Base-by-base conservation (phyloP, 2,113 vertebrate species). In the Megatriorchis doriae region DNA sequence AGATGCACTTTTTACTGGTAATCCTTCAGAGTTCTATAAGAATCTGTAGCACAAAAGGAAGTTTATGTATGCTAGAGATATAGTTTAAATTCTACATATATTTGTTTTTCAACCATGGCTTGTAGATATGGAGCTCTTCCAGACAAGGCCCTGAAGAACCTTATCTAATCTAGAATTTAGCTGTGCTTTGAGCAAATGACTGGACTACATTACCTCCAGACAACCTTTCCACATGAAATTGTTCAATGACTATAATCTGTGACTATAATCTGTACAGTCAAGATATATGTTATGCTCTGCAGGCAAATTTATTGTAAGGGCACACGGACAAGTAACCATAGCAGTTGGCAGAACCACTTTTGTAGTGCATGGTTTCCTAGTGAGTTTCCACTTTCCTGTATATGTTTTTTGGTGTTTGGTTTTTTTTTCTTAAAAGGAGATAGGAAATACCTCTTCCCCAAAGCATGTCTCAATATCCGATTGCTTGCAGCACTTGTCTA, bases 361-460 rank as follows among this genome's bases (percentile, higher is more conserved):
- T 1, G 1, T 3, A 58, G 32, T 11, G 36, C 10, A 3, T 19
- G 71, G 20, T 27, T 83, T 62, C 68, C 53, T 47, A 40, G 11
- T 7, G 79, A 53, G 47, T 42, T 55, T 23, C 53, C 13, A n/a
- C 40, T 29, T 47, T 52, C 26, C 32, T 34, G 2, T 38, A 1
- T 7, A 3, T 2, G 5, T 65, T 26, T 65, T 26, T 6, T 23
- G 21, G 8, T 22, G 11, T 40, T 7, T 20, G 10, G 6, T 25
- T 31, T 62, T 29, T 43, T 43, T 21, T 36, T 6, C 26, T 52
- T 52, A 52, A 59, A 67, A 86, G 38, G 45, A 73, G 25, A 26
- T 16, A 43, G 19, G 25, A 88, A 77, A 50, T 96, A 98, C 98
- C 98, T 98, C 96, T 87, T 92, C 61, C 2, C 56, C 93, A 27